Base-by-base conservation (phyloP, 2,888 invertebrate genomes). In the Rhingia campestris region DNA sequence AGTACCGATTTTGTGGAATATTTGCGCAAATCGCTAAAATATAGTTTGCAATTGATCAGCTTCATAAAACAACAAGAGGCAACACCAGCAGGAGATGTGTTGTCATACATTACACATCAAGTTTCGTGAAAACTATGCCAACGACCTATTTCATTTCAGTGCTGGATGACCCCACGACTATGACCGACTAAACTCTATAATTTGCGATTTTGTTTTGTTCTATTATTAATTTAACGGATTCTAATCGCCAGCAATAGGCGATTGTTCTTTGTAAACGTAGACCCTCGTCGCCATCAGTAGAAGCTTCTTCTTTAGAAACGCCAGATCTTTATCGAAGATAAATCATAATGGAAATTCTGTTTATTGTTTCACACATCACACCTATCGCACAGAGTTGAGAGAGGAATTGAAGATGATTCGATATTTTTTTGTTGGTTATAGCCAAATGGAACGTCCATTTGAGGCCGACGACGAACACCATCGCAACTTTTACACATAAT, bases 171-270 rank as follows among this genome's bases (percentile, higher is more conserved):
- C 73, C 30, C 33, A 45, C 45, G 41, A 4, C 51, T 53, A 14
- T 63, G 72, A 66, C 54, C 79, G 41, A 73, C 66, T 73, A 49
- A 73, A 66, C 67, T 73, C 10, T 32, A 49, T 53, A 14, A 53
- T 54, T 39, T 54, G 37, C 30, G 6, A 54, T 67, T 32, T 73
- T 73, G 33, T 61, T 53, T 54, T 56, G 39, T 54, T 73, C 37
- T 61, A 10, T 32, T 37, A 12, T 73, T 59, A n/a, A 14, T 35
- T 12, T 67, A 73, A 67, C 73, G 73, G 73, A 70, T 14, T 49
- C 6, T 51, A 33, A 53, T 63, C 49, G 64, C 33, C 56, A 58
- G 54, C 45, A 14, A 39, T 10, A 58, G 14, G 43, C 10, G 33
- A 22, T 22, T 22, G 22, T 22, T 41, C 9, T 53, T 10, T 54